Conservation (phyloP, 2,888 invertebrate species). For the Amphipoea oculea region DNA sequence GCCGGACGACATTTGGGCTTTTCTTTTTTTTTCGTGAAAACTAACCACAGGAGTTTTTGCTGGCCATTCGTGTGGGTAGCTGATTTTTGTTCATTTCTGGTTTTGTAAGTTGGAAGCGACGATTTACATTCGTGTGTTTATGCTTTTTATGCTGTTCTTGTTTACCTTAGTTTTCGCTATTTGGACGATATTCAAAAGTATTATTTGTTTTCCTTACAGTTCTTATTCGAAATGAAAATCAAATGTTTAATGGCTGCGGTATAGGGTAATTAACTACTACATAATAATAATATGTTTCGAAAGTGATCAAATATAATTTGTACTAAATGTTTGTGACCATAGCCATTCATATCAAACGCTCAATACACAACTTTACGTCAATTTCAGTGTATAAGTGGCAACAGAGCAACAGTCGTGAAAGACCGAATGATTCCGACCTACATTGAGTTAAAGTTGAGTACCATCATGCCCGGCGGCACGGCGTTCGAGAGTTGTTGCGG, state of each 20-base stretch:
- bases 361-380: background rate
- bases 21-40: conserved; percentile 37
- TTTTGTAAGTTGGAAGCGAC: conserved; percentile 19
- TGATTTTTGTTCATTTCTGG: conserved; percentile 20
- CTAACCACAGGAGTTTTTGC: conserved; percentile 39
- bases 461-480: conserved; percentile 36
- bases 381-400: conserved; percentile 29
- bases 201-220: conserved; percentile 18
- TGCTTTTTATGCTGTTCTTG: conserved; percentile 1
- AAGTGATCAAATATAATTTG: background rate
- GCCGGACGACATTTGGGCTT: conserved; percentile 32
- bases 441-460: conserved; percentile 55
- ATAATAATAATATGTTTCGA: background rate
- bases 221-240: background rate
- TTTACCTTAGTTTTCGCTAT: conserved; percentile 27
- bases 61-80: conserved; percentile 1
- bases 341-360: background rate
- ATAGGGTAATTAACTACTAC: background rate
- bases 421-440: conserved; percentile 48
- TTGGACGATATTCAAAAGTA: conserved; percentile 35
- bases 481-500: conserved; percentile 58
- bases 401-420: conserved; percentile 25
- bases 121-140: conserved; percentile 33
- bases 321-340: background rate
- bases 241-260: background rate